Evolutionary conservation across 2,113 vertebrate genomes (phyloP).

Genomic region (Poeciliopsis occidentalis): DNA sequence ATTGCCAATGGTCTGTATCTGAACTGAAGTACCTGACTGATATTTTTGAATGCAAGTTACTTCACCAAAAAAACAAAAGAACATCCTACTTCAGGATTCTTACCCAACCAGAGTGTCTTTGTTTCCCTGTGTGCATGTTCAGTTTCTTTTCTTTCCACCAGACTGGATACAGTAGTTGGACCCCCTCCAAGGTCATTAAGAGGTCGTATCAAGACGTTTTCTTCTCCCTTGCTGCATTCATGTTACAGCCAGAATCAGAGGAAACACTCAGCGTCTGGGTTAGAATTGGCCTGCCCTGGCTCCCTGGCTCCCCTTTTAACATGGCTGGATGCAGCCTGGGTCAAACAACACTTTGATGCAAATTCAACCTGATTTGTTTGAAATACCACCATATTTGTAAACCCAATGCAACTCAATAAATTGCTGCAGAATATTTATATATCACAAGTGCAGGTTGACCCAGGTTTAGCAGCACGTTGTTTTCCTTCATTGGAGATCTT

Average conservation of each 20-base stretch:
- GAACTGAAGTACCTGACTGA: too few species aligned
- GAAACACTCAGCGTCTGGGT: slow-evolving; percentile 76
- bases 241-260: slow-evolving; percentile 80
- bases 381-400: background rate
- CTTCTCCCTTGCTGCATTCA: slow-evolving; percentile 79
- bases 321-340: slow-evolving; percentile 7
- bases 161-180: slow-evolving; percentile 83
- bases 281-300: slow-evolving; percentile 46
- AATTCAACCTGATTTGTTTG: background rate
- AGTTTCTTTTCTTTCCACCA: slow-evolving; percentile 66
- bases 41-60: background rate
- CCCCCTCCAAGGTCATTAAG: slow-evolving; percentile 72
- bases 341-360: slow-evolving; percentile 12
- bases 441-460: background rate
- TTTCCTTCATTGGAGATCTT: background rate
- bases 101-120: background rate
- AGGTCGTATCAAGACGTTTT: slow-evolving; percentile 78
- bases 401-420: background rate
- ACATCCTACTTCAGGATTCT: background rate
- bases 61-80: background rate
- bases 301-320: slow-evolving; percentile 32
- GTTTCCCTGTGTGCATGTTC: slow-evolving; percentile 20
- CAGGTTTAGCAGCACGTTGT: background rate
- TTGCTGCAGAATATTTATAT: too few species aligned
- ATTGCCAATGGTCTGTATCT: too few species aligned